A percentile compares a stretch with the other conserved stretches of the same genome.
Conservation (phyloP, 2,888 invertebrate genomes). For the Boloria selene region DNA sequence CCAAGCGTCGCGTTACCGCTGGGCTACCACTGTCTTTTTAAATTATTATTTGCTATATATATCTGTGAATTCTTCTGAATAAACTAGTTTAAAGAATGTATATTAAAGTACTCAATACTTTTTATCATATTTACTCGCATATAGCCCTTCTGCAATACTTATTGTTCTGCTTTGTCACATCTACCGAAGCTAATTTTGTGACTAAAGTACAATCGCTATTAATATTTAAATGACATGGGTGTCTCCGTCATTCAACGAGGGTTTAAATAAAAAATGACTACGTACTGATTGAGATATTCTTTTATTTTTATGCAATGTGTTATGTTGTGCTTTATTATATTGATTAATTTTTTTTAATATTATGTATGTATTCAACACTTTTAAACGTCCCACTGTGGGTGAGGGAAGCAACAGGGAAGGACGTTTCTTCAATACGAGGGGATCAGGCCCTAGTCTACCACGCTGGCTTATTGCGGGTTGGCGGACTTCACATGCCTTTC, state of each 20-base stretch:
- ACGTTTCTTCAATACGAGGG: no score
- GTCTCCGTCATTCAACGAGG: slow-evolving; percentile 12
- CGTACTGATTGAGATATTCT: slow-evolving; percentile 15
- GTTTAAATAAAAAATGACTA: slow-evolving; percentile 13
- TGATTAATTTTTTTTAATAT: no score
- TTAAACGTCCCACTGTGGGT: no score
- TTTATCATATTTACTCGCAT: background rate
- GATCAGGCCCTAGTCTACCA: no score
- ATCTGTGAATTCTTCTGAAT: background rate
- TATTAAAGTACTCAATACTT: slow-evolving; percentile 27
- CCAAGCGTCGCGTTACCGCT: no score
- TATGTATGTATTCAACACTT: no score
- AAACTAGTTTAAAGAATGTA: background rate
- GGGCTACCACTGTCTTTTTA: no score
- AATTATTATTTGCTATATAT: no score
- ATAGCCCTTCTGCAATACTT: background rate
- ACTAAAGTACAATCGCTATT: slow-evolving; percentile 43
- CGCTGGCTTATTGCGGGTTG: no score
- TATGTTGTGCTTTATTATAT: background rate
- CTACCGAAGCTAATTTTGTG: slow-evolving; percentile 56
- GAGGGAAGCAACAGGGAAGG: no score
- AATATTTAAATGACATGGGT: slow-evolving; percentile 39
- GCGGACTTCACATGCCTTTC: no score
- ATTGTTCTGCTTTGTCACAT: slow-evolving; percentile 54
- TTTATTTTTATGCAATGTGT: slow-evolving; percentile 11